Base-by-base conservation (phyloP, 1,140 invertebrate species). In the Conopomorpha cramerella region DNA sequence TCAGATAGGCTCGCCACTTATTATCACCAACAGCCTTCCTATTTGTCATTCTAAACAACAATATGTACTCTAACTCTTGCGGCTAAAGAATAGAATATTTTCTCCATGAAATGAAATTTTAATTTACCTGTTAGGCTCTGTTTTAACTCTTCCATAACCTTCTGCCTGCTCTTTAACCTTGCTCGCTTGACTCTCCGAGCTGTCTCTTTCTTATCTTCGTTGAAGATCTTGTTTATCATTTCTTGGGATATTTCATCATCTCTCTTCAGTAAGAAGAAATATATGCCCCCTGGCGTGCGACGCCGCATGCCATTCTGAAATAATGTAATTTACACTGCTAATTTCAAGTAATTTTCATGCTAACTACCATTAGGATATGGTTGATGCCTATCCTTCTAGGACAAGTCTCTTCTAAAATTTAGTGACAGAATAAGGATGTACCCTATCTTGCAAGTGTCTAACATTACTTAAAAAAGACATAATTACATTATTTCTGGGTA, bases 221-320 rank as follows among this genome's bases (percentile, higher is more conserved):
- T 77, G 76, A 93, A 92, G 51, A 93, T 89, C 53, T 85, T 68
- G 42, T 83, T 82, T 47, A 85, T 80, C 67, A 88, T 83, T 40
- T 85, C 82, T 46, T 82, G 81, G 0, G 85, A 84, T 23, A 92
- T 78, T 39, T 84, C 78, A 31, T 84, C 74, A 52, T 92, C 85
- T 51, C 85, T 81, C 76, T 92, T 92, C 13, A 94, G 59, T 10
- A 95, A 72, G 58, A 87, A 90, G 7, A 95, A 79, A 64, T 87
- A 94, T 39, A 93, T 83, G 28, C 92, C 92, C 3, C 92, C 92
- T 0, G 91, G 84, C 13, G 91, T 93, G 53, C 92, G 81, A 41
- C 91, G 81, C 36, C 91, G 81, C 18, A 82, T 86, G 36, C 88
- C 88, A 81, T 92, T 91, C 88, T 90, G 47, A 18, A 67, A 57